phyloP scores from a whole-genome alignment of 2,113 vertebrate genomes.

The Morone chrysops region DNA sequence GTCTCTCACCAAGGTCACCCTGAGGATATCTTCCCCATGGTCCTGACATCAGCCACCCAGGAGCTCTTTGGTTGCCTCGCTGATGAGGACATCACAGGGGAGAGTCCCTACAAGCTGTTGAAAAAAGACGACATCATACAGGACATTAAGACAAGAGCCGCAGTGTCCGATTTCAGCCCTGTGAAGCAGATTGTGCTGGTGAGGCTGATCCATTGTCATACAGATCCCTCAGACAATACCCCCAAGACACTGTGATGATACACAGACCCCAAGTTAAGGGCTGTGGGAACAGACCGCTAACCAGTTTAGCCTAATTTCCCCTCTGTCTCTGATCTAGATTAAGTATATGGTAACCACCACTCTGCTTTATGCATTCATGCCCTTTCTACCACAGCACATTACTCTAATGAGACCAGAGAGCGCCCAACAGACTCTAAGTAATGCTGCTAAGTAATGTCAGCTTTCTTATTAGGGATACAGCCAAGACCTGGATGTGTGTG shows the following conservation, averaged over 20 bases:
- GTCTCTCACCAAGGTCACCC: conserved; percentile 83
- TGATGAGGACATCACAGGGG: conserved; percentile 89
- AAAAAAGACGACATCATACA: conserved; percentile 89
- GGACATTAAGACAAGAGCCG: conserved; percentile 89
- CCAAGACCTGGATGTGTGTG: neutral
- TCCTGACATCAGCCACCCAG: conserved; percentile 91
- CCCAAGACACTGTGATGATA: conserved; percentile 43
- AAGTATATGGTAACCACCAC: neutral
- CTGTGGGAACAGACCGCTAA: conserved; percentile 55
- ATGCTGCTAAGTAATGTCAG: neutral
- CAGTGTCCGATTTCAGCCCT: conserved; percentile 92
- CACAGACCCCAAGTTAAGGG: conserved; percentile 34
- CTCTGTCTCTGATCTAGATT: conserved; percentile 8
- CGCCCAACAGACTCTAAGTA: neutral
- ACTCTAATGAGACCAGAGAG: conserved; percentile 9
- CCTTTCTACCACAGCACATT: neutral
- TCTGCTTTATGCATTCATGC: neutral
- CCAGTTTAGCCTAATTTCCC: conserved; percentile 10
- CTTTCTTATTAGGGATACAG: neutral
- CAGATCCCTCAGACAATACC: conserved; percentile 44
- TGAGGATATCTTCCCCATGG: conserved; percentile 89
- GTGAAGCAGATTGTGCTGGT: conserved; percentile 88
- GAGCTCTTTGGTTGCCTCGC: conserved; percentile 88
- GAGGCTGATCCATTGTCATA: conserved; percentile 59
- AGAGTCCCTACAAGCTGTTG: conserved; percentile 89